phyloP scores from a whole-genome alignment of 2,888 invertebrate species.

The Nomada hirtipes region DNA sequence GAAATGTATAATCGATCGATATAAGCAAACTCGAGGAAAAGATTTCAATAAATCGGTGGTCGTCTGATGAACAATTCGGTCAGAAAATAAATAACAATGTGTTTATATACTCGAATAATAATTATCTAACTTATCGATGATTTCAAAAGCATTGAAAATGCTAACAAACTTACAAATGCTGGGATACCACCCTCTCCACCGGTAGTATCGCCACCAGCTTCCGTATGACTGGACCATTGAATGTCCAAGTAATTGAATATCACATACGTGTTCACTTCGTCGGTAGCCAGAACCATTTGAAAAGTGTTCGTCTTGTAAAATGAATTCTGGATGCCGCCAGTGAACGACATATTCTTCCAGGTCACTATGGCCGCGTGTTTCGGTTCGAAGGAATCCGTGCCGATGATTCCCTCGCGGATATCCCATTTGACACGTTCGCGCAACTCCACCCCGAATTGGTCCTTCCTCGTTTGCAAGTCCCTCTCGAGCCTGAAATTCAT shows the following conservation, averaged over 20 bases:
- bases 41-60: no score
- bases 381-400: conserved; percentile 95
- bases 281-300: conserved; percentile 96
- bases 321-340: conserved; percentile 93
- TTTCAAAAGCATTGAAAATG: no score
- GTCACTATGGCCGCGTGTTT: conserved; percentile 96
- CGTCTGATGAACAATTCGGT: no score
- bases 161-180: conserved; percentile 89
- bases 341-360: conserved; percentile 98
- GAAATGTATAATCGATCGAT: no score
- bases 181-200: conserved; percentile 94
- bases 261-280: conserved; percentile 97
- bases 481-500: conserved; percentile 86
- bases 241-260: conserved; percentile 97
- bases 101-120: no score
- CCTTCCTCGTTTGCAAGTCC: conserved; percentile 90
- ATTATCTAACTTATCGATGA: no score
- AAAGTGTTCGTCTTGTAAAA: conserved; percentile 97
- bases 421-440: conserved; percentile 95
- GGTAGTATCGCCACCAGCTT: conserved; percentile 95
- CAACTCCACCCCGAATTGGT: conserved; percentile 94
- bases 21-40: no score
- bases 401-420: conserved; percentile 95
- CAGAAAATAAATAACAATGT: no score
- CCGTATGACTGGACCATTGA: conserved; percentile 96